These are phyloP conservation scores for Amniataba percoides DNA, from an alignment of 2,797 vertebrate genomes.

Conservation along the genomic window DNA sequence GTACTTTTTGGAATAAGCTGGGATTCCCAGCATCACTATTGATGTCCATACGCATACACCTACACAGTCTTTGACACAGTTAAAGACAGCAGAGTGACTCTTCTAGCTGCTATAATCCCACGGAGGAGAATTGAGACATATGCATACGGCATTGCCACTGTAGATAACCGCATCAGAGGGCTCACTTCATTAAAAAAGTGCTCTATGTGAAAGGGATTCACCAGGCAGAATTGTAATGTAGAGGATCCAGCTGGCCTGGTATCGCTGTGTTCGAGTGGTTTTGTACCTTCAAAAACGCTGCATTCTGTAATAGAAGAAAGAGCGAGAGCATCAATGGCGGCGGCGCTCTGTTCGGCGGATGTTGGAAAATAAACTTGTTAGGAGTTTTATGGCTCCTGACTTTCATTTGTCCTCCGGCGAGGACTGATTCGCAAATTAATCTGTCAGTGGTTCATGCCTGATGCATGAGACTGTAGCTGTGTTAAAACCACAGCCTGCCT, in stretches of 20 bases:
- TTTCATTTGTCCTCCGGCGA: conserved; percentile 62
- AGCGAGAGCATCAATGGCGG: conserved; percentile 27
- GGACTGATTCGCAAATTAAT: conserved; percentile 48
- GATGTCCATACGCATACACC: neutral
- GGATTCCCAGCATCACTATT: neutral
- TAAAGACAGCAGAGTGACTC: conserved; percentile 35
- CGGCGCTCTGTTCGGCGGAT: neutral
- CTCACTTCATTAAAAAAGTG: conserved; percentile 42
- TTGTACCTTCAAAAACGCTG: conserved; percentile 43
- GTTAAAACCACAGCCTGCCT: conserved; percentile 26
- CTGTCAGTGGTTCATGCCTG: conserved; percentile 20
- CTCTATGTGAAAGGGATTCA: conserved; percentile 38
- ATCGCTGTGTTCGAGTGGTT: conserved; percentile 7
- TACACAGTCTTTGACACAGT: conserved; percentile 10
- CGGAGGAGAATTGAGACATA: conserved; percentile 28
- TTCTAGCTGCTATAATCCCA: conserved; percentile 30
- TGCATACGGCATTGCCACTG: conserved; percentile 26
- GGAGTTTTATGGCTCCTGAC: conserved; percentile 45
- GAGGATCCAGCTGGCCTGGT: conserved; percentile 11
- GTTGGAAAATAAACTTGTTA: conserved; percentile 54
- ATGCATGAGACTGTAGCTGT: conserved; percentile 29
- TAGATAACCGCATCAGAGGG: conserved; percentile 62
- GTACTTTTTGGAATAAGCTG: neutral
- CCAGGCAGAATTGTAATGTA: conserved; percentile 41
- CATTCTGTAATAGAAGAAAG: conserved; percentile 49